Conservation (phyloP, 2,888 invertebrate species). For the Eudasyphora cyanicolor region DNA sequence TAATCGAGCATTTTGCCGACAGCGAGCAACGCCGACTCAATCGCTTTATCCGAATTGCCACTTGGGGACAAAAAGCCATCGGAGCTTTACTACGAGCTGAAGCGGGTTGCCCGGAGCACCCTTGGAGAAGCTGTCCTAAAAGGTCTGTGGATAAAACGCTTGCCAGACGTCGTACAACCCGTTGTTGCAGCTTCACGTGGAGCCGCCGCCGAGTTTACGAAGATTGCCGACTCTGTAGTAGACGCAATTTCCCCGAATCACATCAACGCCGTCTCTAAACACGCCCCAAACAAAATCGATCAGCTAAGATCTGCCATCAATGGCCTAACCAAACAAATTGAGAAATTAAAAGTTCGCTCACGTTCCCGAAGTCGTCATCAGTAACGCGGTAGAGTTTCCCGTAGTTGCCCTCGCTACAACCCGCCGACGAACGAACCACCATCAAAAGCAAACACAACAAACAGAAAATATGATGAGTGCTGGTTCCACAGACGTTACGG, state of each 20-base stretch:
- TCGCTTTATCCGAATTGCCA: constrained; percentile 41
- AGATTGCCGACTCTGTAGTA: constrained; percentile 25
- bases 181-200: constrained; percentile 24
- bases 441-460: background rate
- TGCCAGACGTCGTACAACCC: background rate
- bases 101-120: constrained; percentile 22
- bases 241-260: constrained; percentile 21
- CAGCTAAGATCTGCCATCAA: background rate
- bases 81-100: constrained; percentile 33
- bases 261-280: background rate
- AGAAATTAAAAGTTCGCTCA: constrained; percentile 1
- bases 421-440: background rate
- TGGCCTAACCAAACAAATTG: background rate
- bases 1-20: constrained; percentile 37
- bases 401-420: background rate
- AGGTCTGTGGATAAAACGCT: constrained; percentile 22
- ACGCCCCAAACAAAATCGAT: constrained; percentile 15
- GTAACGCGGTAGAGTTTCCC: too few species aligned
- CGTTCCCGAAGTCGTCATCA: constrained; percentile 5
- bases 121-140: constrained; percentile 22
- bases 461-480: background rate
- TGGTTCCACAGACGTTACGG: constrained; percentile 33
- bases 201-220: constrained; percentile 19
- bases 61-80: constrained; percentile 34
- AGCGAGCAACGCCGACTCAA: constrained; percentile 27